Evolutionary conservation across 2,797 vertebrate species (phyloP).

Genomic region (Vespertilio murinus): DNA sequence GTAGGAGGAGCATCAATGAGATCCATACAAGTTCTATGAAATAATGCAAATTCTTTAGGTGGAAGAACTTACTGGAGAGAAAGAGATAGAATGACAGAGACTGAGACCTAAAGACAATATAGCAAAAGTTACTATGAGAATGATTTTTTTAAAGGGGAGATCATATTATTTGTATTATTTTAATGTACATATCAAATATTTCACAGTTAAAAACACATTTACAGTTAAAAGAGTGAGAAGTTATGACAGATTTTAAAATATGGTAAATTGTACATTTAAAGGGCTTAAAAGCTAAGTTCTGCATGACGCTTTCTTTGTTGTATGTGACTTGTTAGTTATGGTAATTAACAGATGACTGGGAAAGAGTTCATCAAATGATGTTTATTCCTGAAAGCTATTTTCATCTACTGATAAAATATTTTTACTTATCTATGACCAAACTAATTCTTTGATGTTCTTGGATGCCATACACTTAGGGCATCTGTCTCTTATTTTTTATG

Average conservation of each 20-base stretch:
- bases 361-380: not conserved
- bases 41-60: not conserved
- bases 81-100: not conserved
- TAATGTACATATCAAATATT: not conserved
- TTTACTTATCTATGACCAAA: not conserved
- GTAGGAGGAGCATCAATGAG: not conserved
- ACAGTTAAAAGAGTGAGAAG: not conserved
- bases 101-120: not conserved
- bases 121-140: not conserved
- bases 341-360: not conserved
- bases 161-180: not conserved
- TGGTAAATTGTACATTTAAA: not conserved
- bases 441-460: not conserved
- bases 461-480: not conserved
- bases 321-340: not conserved
- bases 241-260: not conserved
- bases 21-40: not conserved
- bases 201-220: not conserved
- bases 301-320: not conserved
- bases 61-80: not conserved
- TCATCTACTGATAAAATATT: not conserved
- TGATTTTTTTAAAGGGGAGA: not conserved
- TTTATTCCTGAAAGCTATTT: not conserved
- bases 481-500: not conserved
- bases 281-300: not conserved